Evolutionary conservation across 2,888 invertebrate genomes (phyloP).

Genomic region (Diaperis boleti): DNA sequence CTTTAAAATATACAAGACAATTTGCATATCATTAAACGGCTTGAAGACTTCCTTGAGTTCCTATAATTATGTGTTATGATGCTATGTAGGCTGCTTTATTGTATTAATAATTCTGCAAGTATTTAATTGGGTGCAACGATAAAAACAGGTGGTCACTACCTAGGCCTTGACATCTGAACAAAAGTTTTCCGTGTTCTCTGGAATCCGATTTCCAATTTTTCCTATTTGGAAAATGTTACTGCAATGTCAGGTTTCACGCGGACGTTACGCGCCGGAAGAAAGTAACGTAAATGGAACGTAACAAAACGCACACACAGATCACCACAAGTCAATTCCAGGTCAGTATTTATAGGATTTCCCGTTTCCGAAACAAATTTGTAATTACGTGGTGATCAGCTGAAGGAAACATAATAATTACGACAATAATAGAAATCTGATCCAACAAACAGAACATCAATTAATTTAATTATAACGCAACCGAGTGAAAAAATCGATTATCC

Average conservation of each 20-base stretch:
- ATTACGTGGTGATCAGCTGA: slow-evolving; percentile 22
- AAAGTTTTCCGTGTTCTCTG: no score
- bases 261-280: slow-evolving; percentile 23
- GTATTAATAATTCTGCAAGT: no score
- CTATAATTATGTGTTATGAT: no score
- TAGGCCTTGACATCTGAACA: neutral
- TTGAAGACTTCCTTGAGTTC: no score
- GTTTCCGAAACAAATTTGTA: slow-evolving; percentile 32
- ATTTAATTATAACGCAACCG: slow-evolving; percentile 1
- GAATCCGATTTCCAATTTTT: neutral
- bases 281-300: slow-evolving; percentile 33
- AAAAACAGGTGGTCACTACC: neutral
- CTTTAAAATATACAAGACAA: no score
- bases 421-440: slow-evolving; percentile 28
- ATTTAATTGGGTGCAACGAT: no score
- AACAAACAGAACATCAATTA: slow-evolving; percentile 5
- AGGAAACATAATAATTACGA: slow-evolving; percentile 23
- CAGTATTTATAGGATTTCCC: slow-evolving; percentile 28
- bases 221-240: slow-evolving; percentile 1
- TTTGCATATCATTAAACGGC: no score
- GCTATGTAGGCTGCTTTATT: no score
- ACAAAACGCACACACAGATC: slow-evolving; percentile 24
- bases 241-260: slow-evolving; percentile 5
- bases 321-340: slow-evolving; percentile 23
- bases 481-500: slow-evolving; percentile 4